Evolutionary conservation across 2,888 invertebrate genomes (phyloP).

Genomic region (Perithous albicinctus): DNA sequence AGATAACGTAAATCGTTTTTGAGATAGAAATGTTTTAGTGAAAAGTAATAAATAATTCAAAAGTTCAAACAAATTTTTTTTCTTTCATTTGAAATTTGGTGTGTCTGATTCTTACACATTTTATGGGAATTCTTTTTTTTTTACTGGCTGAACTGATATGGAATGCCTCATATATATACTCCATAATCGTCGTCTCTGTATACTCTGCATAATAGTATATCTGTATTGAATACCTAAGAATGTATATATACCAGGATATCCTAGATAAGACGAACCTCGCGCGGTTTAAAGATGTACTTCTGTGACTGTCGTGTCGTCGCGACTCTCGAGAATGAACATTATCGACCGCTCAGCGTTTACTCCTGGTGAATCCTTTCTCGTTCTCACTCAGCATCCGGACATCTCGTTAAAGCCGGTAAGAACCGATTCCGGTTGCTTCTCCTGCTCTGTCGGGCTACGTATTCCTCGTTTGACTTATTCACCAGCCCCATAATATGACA

Average conservation of each 20-base stretch:
- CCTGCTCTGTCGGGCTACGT: background rate
- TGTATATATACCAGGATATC: background rate
- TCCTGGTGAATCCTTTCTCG: conserved; percentile 16
- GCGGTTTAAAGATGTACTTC: conserved; percentile 2
- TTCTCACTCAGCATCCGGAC: conserved; percentile 34
- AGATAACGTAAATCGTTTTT: too few relatives aligned
- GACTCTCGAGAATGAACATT: conserved; percentile 38
- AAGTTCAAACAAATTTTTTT: too few relatives aligned
- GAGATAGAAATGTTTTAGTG: too few relatives aligned
- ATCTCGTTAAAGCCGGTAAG: conserved; percentile 34
- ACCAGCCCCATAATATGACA: background rate
- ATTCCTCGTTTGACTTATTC: conserved; percentile 12
- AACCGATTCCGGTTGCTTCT: conserved; percentile 31
- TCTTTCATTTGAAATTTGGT: too few relatives aligned
- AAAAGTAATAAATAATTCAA: too few relatives aligned
- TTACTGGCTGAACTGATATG: too few relatives aligned
- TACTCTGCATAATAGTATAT: background rate
- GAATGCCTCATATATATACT: too few relatives aligned
- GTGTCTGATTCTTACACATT: too few relatives aligned
- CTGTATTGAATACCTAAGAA: conserved; percentile 11
- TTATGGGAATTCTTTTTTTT: too few relatives aligned
- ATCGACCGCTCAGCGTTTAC: conserved; percentile 29
- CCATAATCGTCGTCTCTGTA: background rate
- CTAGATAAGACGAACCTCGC: conserved; percentile 18
- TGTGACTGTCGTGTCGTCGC: conserved; percentile 10